phyloP scores from a whole-genome alignment of 2,113 vertebrate genomes.

The Maccullochella peelii region DNA sequence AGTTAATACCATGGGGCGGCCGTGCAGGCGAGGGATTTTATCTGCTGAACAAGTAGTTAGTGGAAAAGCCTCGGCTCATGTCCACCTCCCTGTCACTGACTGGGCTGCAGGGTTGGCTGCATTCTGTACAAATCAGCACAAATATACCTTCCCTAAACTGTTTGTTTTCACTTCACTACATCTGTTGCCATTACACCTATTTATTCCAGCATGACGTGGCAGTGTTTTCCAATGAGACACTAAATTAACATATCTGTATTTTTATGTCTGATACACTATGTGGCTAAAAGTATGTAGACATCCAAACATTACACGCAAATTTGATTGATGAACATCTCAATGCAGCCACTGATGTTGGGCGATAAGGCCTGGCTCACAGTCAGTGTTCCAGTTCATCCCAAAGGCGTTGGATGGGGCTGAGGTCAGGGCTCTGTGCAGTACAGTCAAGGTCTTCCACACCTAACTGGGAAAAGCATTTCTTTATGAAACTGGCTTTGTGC shows the following conservation, averaged over 20 bases:
- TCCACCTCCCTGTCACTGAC: slow-evolving; percentile 16
- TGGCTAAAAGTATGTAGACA: background rate
- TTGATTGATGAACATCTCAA: background rate
- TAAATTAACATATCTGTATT: background rate
- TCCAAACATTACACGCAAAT: background rate
- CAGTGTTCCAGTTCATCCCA: background rate
- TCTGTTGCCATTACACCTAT: background rate
- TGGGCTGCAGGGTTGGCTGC: slow-evolving; percentile 5
- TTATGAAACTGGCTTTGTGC: background rate
- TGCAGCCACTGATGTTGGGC: too few species aligned
- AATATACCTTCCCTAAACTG: background rate
- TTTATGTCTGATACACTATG: background rate
- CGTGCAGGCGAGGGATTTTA: slow-evolving; percentile 13
- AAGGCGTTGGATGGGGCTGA: background rate
- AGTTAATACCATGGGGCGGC: slow-evolving; percentile 13
- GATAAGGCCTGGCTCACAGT: background rate
- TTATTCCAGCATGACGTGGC: background rate
- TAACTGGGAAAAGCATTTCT: background rate
- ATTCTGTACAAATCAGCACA: slow-evolving; percentile 5
- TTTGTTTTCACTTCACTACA: background rate
- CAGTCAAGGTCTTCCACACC: background rate
- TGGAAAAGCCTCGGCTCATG: slow-evolving; percentile 15
- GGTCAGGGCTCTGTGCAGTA: background rate
- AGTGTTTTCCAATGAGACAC: background rate
- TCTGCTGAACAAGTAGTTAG: slow-evolving; percentile 36